These are phyloP conservation scores for Podocnemis expansa DNA, from an alignment of 2,113 vertebrate genomes.

Conservation along the genomic window DNA sequence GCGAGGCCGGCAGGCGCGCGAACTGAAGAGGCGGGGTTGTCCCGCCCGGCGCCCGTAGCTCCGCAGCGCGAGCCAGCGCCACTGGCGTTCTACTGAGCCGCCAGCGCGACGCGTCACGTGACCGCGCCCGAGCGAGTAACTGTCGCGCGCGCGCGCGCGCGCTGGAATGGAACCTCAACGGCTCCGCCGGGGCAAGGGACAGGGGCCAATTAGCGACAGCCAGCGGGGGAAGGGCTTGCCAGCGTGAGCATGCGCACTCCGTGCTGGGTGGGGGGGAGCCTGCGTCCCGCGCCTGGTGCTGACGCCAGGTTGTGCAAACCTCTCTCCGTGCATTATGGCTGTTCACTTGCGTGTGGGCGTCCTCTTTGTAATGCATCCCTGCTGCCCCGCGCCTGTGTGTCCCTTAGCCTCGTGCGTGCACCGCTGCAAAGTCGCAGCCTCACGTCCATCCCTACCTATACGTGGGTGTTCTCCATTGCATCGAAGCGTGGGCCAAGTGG, in stretches of 20 bases:
- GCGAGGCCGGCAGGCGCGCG: background rate
- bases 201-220: background rate
- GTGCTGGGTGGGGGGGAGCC: too few species aligned
- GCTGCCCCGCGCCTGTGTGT: too few species aligned
- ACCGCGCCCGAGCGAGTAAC: background rate
- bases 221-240: too few species aligned
- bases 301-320: too few species aligned
- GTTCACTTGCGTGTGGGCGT: too few species aligned
- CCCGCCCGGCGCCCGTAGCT: background rate
- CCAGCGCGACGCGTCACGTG: background rate
- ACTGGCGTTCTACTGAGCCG: background rate
- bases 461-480: background rate
- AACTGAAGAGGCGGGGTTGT: background rate
- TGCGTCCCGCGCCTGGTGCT: too few species aligned
- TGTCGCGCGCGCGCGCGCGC: background rate
- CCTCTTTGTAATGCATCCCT: background rate
- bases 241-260: background rate
- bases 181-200: background rate
- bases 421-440: too few species aligned
- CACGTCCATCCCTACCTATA: too few species aligned
- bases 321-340: background rate
- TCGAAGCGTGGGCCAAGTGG: too few species aligned
- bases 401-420: too few species aligned
- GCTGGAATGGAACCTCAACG: background rate
- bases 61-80: background rate